phyloP scores from a whole-genome alignment of 2,888 invertebrate genomes.

The Andrena trimmerana region DNA sequence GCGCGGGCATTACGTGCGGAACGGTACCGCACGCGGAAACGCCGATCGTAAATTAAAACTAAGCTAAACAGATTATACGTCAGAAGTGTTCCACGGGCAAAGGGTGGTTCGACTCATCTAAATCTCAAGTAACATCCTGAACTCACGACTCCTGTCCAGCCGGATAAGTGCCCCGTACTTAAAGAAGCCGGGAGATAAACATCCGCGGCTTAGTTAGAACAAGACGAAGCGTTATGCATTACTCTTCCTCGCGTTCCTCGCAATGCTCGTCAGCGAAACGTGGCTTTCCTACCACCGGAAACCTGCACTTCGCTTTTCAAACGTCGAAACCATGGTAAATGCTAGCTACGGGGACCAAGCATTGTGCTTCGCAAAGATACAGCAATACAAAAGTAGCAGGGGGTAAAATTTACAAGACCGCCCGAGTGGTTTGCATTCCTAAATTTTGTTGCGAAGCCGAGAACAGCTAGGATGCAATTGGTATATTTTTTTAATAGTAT shows the following conservation, averaged over 20 bases:
- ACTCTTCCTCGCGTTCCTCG: slow-evolving; percentile 50
- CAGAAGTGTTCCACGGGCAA: neutral
- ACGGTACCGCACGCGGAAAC: slow-evolving; percentile 31
- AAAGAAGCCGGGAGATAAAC: slow-evolving; percentile 62
- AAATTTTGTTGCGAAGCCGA: too few relatives aligned
- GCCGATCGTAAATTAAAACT: slow-evolving; percentile 62
- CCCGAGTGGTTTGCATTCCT: too few relatives aligned
- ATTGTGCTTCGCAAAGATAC: too few relatives aligned
- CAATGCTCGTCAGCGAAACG: slow-evolving; percentile 26
- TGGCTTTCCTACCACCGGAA: slow-evolving; percentile 9
- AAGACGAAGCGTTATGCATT: slow-evolving; percentile 64
- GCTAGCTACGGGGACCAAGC: neutral
- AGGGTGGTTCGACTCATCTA: slow-evolving; percentile 55
- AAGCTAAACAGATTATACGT: slow-evolving; percentile 50
- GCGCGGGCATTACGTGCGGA: neutral
- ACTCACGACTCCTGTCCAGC: slow-evolving; percentile 62
- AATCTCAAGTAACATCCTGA: slow-evolving; percentile 64
- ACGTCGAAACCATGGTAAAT: slow-evolving; percentile 13
- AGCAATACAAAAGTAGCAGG: too few relatives aligned
- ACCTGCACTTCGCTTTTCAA: neutral
- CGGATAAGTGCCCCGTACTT: slow-evolving; percentile 65
- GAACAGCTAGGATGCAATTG: too few relatives aligned
- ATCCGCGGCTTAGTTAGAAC: slow-evolving; percentile 60
- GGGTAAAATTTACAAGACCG: too few relatives aligned
- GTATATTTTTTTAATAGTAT: too few relatives aligned